Conservation (phyloP, 2,888 invertebrate species). For the Andrena minutula region DNA sequence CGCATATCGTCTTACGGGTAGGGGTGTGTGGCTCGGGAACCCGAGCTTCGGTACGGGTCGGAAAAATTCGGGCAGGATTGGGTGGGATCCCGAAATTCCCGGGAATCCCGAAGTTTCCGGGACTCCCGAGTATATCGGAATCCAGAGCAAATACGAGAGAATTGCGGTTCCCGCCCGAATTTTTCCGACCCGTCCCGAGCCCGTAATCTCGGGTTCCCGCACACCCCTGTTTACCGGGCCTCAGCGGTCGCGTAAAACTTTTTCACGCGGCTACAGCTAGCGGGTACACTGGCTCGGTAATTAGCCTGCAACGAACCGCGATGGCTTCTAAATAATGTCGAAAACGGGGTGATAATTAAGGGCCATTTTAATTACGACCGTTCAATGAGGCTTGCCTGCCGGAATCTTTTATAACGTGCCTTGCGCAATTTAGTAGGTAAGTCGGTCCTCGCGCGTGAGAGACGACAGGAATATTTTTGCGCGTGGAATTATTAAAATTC, state of each 20-base stretch:
- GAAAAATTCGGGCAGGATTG: too few species aligned
- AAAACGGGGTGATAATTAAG: slow-evolving; percentile 38
- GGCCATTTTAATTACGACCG: slow-evolving; percentile 14
- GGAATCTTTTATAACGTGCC: slow-evolving; percentile 7
- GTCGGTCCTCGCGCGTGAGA: background rate
- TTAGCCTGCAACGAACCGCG: background rate
- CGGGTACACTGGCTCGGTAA: background rate
- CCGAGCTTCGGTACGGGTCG: too few species aligned
- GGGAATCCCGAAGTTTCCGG: too few species aligned
- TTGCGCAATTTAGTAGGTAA: slow-evolving; percentile 27
- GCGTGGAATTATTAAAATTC: background rate
- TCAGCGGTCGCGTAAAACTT: slow-evolving; percentile 19
- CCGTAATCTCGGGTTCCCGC: too few species aligned
- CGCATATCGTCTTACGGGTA: slow-evolving; percentile 54
- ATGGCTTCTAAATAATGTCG: slow-evolving; percentile 31
- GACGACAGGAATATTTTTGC: background rate
- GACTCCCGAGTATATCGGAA: too few species aligned
- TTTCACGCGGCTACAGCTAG: slow-evolving; percentile 1
- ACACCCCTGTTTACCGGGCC: background rate
- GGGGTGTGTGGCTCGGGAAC: too few species aligned
- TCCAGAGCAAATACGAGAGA: too few species aligned
- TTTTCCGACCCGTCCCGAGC: too few species aligned
- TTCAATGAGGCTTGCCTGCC: background rate
- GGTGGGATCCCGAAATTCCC: too few species aligned
- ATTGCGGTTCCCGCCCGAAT: too few species aligned